Conservation (phyloP, 1,140 invertebrate species). For the Caenorhabditis inopinata region DNA sequence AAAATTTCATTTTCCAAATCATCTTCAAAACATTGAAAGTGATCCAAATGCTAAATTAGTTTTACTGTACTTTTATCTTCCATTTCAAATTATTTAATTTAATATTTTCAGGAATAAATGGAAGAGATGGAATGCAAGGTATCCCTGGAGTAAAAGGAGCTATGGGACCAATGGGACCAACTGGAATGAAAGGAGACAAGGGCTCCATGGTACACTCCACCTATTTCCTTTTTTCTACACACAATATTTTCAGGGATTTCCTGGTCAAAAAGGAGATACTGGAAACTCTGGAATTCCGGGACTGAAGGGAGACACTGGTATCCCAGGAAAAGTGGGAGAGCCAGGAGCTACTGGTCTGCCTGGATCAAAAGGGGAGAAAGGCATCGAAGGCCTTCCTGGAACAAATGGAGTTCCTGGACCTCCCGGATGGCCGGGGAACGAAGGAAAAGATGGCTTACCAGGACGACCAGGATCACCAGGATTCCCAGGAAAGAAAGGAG, state of each 20-base stretch:
- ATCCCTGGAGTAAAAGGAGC: constrained; percentile 50
- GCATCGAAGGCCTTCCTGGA: constrained; percentile 49
- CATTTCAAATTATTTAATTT: no score
- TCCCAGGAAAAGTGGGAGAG: constrained; percentile 50
- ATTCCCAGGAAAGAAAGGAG: constrained; percentile 50
- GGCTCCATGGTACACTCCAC: constrained; percentile 37
- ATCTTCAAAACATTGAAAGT: neutral
- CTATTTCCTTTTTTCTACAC: neutral
- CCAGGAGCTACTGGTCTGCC: constrained; percentile 46
- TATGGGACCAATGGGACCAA: constrained; percentile 45
- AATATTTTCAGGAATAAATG: constrained; percentile 32
- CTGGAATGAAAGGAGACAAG: constrained; percentile 51
- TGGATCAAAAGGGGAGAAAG: constrained; percentile 47
- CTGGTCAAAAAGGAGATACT: constrained; percentile 48
- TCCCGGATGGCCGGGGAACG: constrained; percentile 49
- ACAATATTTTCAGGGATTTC: constrained; percentile 46
- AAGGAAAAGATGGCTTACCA: constrained; percentile 48
- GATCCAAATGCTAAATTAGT: no score
- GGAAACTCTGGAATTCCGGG: constrained; percentile 46
- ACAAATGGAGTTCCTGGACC: constrained; percentile 45
- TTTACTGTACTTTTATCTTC: no score
- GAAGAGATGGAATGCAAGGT: constrained; percentile 49
- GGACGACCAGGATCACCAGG: constrained; percentile 52
- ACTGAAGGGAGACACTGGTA: constrained; percentile 50
- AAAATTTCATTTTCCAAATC: no score